Conservation (phyloP, 2,888 invertebrate species). For the Sphecodes monilicornis region DNA sequence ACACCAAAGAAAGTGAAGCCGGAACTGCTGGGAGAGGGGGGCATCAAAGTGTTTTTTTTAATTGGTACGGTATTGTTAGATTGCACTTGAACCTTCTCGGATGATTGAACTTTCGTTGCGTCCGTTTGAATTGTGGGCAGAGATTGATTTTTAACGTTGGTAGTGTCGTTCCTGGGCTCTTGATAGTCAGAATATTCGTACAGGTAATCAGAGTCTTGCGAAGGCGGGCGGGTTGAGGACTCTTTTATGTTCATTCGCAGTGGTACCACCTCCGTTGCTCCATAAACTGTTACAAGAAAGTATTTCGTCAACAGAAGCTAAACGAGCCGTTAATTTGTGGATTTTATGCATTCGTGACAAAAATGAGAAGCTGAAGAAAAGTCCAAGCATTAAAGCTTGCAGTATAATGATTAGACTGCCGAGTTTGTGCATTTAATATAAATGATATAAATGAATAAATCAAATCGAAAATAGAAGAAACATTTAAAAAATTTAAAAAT, state of each 20-base stretch:
- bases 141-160: constrained; percentile 29
- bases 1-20: constrained; percentile 94
- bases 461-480: too few species aligned
- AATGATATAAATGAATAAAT: too few species aligned
- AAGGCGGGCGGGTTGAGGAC: constrained; percentile 84
- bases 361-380: too few species aligned
- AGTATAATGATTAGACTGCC: too few species aligned
- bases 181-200: constrained; percentile 93
- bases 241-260: constrained; percentile 86
- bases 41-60: constrained; percentile 73
- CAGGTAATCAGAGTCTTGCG: constrained; percentile 87
- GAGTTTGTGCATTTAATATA: too few species aligned
- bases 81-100: constrained; percentile 64
- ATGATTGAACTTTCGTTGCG: constrained; percentile 26
- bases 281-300: constrained; percentile 75
- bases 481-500: too few species aligned
- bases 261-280: constrained; percentile 87
- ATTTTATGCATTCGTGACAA: too few species aligned
- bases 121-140: constrained; percentile 37
- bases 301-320: background rate
- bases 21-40: constrained; percentile 86
- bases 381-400: too few species aligned
- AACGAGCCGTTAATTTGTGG: background rate
- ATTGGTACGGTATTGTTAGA: constrained; percentile 57
- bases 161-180: constrained; percentile 84